A percentile compares a stretch with the other conserved stretches of the same genome.
Conservation (phyloP, 2,113 vertebrate genomes). For the Rattus norvegicus region DNA sequence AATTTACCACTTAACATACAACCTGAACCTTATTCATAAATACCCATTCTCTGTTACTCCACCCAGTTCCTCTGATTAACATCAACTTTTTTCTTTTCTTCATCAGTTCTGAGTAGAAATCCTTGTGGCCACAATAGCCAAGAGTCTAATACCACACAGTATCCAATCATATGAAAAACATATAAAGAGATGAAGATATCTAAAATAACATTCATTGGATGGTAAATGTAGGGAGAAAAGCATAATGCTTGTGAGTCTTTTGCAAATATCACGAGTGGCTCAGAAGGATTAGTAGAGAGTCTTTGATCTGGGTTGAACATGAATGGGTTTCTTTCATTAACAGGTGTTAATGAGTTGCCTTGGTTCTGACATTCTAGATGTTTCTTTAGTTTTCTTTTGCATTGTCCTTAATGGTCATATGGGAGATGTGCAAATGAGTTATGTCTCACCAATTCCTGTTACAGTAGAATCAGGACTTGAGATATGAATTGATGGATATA, state of each 20-base stretch:
- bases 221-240: background rate
- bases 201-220: background rate
- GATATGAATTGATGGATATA: background rate
- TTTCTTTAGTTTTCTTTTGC: background rate
- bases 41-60: background rate
- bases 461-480: background rate
- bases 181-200: background rate
- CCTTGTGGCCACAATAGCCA: background rate
- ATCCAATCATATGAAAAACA: background rate
- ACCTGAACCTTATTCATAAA: background rate
- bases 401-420: background rate
- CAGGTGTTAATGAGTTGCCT: background rate
- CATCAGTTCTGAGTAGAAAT: background rate
- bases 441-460: background rate
- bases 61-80: background rate
- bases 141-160: background rate
- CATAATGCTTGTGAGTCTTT: background rate
- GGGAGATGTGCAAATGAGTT: background rate
- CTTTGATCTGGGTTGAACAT: background rate
- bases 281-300: background rate
- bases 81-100: background rate
- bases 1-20: background rate
- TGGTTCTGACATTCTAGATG: background rate
- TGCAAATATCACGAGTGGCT: background rate
- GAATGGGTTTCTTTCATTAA: background rate